phyloP scores from a whole-genome alignment of 2,888 invertebrate genomes.

The Eupithecia inturbata region DNA sequence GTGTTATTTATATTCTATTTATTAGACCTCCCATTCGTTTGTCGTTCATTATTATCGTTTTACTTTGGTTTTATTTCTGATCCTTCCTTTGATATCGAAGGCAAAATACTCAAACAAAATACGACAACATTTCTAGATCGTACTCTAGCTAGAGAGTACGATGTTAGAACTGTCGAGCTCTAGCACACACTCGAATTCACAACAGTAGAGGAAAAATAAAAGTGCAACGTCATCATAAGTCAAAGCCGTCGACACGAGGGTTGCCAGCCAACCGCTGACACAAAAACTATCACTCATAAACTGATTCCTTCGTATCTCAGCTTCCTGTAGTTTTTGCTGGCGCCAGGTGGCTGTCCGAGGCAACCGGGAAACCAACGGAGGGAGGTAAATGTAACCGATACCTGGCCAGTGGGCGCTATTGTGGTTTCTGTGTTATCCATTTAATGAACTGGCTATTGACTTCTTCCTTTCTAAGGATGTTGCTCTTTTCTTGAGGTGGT shows the following conservation, averaged over 20 bases:
- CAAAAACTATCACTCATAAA: neutral
- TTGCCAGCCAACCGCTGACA: neutral
- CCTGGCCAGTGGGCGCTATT: slow-evolving; percentile 11
- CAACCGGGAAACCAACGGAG: neutral
- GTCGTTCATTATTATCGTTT: neutral
- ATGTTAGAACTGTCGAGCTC: too few species aligned
- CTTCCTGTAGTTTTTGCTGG: slow-evolving; percentile 43
- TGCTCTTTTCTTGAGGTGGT: neutral
- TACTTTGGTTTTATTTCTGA: neutral
- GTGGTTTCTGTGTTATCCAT: slow-evolving; percentile 14
- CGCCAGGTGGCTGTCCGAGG: slow-evolving; percentile 48
- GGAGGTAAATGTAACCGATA: slow-evolving; percentile 37
- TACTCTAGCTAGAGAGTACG: too few species aligned
- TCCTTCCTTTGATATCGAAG: neutral
- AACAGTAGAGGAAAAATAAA: neutral
- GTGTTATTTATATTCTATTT: neutral
- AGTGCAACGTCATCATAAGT: neutral
- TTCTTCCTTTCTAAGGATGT: slow-evolving; percentile 5
- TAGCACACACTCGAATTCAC: neutral
- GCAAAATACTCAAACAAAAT: neutral
- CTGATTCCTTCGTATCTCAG: slow-evolving; percentile 11
- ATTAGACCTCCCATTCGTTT: neutral
- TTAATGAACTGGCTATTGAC: slow-evolving; percentile 20
- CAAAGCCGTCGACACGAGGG: neutral
- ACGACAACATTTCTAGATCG: too few species aligned